Conservation (phyloP, 53 echinoderm and acorn worm species). For the Patiria pectinifera region DNA sequence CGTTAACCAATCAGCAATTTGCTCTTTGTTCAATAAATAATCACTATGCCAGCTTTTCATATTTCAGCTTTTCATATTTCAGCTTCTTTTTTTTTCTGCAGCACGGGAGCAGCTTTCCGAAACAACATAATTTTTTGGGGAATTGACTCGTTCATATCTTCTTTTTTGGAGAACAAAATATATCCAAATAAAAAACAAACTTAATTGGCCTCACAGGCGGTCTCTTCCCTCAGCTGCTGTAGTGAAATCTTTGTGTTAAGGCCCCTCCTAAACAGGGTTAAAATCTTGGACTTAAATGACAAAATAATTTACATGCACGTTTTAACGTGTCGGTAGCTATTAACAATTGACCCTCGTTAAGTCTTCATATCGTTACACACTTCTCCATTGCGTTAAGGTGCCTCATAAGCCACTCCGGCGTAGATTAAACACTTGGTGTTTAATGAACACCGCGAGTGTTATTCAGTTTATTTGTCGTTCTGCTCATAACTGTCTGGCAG, state of each 20-base stretch:
- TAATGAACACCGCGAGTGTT: conserved; percentile 15
- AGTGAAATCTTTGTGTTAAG: conserved; percentile 24
- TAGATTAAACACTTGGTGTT: conserved; percentile 34
- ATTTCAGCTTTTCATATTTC: conserved; percentile 1
- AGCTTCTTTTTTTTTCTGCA: conserved; percentile 3
- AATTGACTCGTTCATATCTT: neutral
- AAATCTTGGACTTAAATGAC: conserved; percentile 43
- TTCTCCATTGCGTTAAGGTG: conserved; percentile 31
- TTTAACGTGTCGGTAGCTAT: conserved; percentile 41
- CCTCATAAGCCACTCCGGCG: conserved; percentile 33
- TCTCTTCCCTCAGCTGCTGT: conserved; percentile 51
- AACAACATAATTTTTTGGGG: neutral
- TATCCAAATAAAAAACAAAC: conserved; percentile 25
- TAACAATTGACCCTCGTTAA: conserved; percentile 51
- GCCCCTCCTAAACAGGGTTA: conserved; percentile 54
- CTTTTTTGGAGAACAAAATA: neutral
- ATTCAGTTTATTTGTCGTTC: neutral
- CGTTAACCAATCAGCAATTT: conserved; percentile 34
- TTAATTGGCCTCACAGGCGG: conserved; percentile 50
- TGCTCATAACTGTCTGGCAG: conserved; percentile 54
- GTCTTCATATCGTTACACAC: conserved; percentile 40
- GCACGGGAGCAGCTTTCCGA: neutral
- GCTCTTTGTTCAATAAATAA: conserved; percentile 19
- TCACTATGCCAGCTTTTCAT: conserved; percentile 2
- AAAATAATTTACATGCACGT: conserved; percentile 64